Percentiles rank a stretch among this genome's conserved stretches.
Evolutionary conservation across 2,113 vertebrate species (phyloP).

Genomic region (Charina bottae): DNA sequence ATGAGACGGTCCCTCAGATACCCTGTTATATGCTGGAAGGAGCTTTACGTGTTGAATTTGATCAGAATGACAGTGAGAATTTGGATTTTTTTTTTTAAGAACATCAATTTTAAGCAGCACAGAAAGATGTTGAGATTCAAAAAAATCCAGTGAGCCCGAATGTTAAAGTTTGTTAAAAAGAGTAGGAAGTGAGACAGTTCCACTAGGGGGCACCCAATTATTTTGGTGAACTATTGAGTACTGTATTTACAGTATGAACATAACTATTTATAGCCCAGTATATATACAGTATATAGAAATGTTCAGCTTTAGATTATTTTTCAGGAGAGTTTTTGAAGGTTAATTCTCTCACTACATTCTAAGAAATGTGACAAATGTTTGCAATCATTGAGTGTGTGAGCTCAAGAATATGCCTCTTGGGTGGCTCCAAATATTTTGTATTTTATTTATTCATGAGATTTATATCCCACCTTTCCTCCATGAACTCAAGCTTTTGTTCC

Average conservation of each 20-base stretch:
- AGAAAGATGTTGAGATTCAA: not conserved
- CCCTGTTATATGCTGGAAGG: not conserved
- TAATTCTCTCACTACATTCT: not conserved
- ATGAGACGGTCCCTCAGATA: too few species aligned
- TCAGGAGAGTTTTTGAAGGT: not conserved
- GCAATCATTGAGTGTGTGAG: not conserved
- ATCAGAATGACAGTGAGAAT: not conserved
- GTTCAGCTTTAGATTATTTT: not conserved
- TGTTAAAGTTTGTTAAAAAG: not conserved
- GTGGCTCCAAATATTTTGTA: not conserved
- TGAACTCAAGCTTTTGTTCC: not conserved
- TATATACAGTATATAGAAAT: not conserved
- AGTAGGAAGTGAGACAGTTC: not conserved
- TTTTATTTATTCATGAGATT: not conserved
- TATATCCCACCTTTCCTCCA: not conserved
- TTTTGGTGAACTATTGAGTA: not conserved
- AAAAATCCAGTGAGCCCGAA: not conserved
- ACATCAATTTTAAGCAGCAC: not conserved
- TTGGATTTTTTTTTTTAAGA: not conserved
- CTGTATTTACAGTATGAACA: not conserved
- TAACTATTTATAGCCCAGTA: not conserved
- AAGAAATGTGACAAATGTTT: not conserved
- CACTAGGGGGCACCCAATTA: constrained; percentile 5
- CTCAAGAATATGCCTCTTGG: not conserved
- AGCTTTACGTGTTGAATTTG: not conserved